Base-by-base conservation (phyloP, 2,797 vertebrate species). In the Anableps anableps region DNA sequence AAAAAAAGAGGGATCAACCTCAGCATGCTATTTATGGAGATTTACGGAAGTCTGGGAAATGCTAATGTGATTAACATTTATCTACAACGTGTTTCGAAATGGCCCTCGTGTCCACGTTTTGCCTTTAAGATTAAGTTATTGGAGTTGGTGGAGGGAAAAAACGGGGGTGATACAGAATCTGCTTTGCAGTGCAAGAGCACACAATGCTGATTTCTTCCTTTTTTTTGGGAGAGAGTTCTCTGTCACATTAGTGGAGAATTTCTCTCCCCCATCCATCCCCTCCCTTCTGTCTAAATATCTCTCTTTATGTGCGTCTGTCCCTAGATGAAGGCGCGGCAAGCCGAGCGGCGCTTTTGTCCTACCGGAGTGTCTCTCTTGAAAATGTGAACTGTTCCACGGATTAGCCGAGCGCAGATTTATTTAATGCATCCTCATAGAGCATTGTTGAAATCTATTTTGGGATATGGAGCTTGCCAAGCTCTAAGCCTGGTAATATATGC, bases 391-490 rank as follows among this genome's bases (percentile, higher is more conserved):
- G 94, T 95, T 96, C 92, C 95, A 93, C 94, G 95, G 96, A 97
- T 97, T 96, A 97, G 94, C 92, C 72, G 88, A 95, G 95, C 92
- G 85, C 92, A 96, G 96, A 97, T 96, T 96, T 97, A 97, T 96
- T 96, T 96, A 96, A 96, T 96, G 96, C 96, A 96, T 95, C 95
- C 95, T 96, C 93, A 95, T 95, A 94, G 92, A 95, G 95, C 94
- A 96, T 96, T 96, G 96, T 96, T 95, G 92, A 96, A 96, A 96
- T 96, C 96, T 96, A 96, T 96, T 96, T 96, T 96, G 94, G 96
- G 95, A 95, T 93, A 93, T 89, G 90, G 89, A 92, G 94, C 92
- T 95, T 95, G 95, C 94, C 94, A 94, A 95, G 95, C 95, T 95
- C 90, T 96, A 96, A 96, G 95, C 96, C 96, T 96, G 94, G 94